Conservation (phyloP, 2,797 vertebrate species). For the Anisognathus igniventris region DNA sequence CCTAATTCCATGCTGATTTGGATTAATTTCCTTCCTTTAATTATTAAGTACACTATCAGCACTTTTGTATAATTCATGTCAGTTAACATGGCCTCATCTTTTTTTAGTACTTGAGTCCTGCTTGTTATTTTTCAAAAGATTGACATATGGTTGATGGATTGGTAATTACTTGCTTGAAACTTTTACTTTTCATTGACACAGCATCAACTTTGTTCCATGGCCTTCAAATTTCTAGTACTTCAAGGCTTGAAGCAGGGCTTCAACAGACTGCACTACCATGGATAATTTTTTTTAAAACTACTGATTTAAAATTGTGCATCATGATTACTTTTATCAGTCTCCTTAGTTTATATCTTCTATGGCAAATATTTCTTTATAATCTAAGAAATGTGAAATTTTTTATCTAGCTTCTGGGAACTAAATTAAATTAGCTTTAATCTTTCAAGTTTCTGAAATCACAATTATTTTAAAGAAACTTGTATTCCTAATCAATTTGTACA, state of each 20-base stretch:
- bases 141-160: neutral
- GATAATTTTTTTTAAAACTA: neutral
- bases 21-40: neutral
- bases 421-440: neutral
- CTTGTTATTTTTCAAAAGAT: neutral
- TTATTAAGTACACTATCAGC: neutral
- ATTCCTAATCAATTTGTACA: neutral
- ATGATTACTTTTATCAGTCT: neutral
- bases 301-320: neutral
- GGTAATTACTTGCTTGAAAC: neutral
- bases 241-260: neutral
- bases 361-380: neutral
- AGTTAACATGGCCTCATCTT: neutral
- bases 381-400: neutral
- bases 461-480: neutral
- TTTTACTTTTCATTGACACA: neutral
- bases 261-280: neutral
- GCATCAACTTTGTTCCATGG: neutral
- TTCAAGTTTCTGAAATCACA: neutral
- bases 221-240: neutral
- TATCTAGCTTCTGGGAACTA: neutral
- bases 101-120: neutral
- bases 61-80: neutral
- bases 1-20: neutral
- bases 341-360: neutral